These are phyloP conservation scores for Cairina moschata DNA, from an alignment of 2,113 vertebrate genomes.

Conservation along the genomic window DNA sequence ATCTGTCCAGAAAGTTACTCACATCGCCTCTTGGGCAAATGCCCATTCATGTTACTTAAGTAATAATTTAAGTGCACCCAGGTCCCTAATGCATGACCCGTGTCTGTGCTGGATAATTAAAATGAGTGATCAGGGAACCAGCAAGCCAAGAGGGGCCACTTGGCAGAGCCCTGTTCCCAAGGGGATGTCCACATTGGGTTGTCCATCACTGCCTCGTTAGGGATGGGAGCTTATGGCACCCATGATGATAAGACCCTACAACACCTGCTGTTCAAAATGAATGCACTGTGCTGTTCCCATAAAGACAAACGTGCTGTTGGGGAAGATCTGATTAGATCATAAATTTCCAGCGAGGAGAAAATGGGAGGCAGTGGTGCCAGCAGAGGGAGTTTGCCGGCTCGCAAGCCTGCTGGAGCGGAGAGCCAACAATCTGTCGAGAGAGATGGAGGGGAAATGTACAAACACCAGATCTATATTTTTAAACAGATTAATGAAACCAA, in stretches of 20 bases:
- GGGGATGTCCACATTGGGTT: accelerated
- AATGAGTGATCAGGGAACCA: background rate
- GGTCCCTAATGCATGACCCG: background rate
- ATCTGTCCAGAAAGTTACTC: background rate
- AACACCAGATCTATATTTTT: background rate
- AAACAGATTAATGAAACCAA: constrained; percentile 8
- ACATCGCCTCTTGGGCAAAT: background rate
- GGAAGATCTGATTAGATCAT: background rate
- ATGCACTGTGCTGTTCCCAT: accelerated
- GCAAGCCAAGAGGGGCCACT: accelerated
- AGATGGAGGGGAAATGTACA: background rate
- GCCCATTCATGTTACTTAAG: background rate
- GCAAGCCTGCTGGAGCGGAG: accelerated
- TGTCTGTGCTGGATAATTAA: background rate
- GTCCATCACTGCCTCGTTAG: background rate
- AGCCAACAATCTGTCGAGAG: constrained; percentile 28
- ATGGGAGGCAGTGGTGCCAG: background rate
- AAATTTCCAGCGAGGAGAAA: background rate
- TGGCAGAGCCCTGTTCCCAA: background rate
- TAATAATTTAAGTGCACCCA: background rate
- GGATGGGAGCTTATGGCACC: background rate
- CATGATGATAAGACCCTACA: background rate
- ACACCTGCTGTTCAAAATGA: background rate
- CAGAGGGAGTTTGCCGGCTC: background rate
- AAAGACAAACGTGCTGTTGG: accelerated